Conservation (phyloP, 2,888 invertebrate species). For the Ophion obscuratus region DNA sequence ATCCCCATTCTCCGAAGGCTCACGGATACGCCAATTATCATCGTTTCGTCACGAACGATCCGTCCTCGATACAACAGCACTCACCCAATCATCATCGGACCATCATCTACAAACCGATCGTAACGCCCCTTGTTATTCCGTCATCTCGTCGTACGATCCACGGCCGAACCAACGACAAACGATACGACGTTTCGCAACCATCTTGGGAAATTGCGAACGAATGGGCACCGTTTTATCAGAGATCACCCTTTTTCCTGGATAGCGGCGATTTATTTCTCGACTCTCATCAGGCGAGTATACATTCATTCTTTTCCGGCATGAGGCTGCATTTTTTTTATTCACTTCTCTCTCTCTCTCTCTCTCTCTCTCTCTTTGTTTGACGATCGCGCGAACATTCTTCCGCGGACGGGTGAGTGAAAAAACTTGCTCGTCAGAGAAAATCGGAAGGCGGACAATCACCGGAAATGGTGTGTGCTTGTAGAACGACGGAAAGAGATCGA, state of each 20-base stretch:
- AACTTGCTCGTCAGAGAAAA: constrained; percentile 7
- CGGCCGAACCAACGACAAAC: constrained; percentile 7
- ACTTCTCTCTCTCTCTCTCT: not conserved
- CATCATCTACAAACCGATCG: constrained; percentile 74
- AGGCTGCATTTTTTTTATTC: not conserved
- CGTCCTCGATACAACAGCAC: constrained; percentile 11
- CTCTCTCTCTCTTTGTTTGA: not conserved
- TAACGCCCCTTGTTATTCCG: constrained; percentile 75
- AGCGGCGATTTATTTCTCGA: constrained; percentile 72
- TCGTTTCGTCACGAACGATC: constrained; percentile 56
- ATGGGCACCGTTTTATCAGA: constrained; percentile 75
- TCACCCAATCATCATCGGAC: constrained; percentile 14
- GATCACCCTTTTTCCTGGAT: constrained; percentile 69
- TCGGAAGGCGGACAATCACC: constrained; percentile 38
- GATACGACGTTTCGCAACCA: constrained; percentile 47
- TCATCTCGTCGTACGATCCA: not conserved
- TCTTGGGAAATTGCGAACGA: constrained; percentile 74
- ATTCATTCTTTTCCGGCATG: not conserved
- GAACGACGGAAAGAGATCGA: constrained; percentile 34
- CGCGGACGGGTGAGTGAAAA: constrained; percentile 11
- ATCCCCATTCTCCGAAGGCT: constrained; percentile 64
- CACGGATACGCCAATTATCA: constrained; percentile 71
- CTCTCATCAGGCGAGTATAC: constrained; percentile 75
- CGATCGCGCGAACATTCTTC: not conserved
- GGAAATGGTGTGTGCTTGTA: constrained; percentile 38